Evolutionary conservation across 2,797 vertebrate genomes (phyloP), one percentile per base, ranked within the genome.

Genomic region (Borostomias antarcticus): DNA sequence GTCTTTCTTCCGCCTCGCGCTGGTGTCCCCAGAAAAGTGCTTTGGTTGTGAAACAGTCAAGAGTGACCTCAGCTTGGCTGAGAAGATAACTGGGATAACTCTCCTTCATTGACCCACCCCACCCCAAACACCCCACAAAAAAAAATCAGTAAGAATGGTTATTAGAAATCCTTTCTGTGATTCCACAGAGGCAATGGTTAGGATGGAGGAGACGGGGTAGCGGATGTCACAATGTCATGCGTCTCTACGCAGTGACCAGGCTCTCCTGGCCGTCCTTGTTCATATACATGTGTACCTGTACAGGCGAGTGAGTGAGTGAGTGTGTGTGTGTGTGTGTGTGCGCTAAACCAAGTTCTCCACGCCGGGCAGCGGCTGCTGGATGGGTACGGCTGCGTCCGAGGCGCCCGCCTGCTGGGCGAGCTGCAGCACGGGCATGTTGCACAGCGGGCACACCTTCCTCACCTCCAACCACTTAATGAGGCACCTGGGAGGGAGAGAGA

Each of bases 381-480:
- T 89, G 7, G 92, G 93, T 17, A 87, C 90, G 25, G 89, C 64
- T 1, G 86, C 62, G 1, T 90, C 90, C 0, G 80, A 62, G 72
- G 69, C 79, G 70, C 90, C 69, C 25, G 97, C 96, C 81, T 98
- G 89, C 80, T 98, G 96, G 3, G 96, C 97, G 65, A 98, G 88
- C 90, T 98, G 97, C 70, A 98, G 84, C 62, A 99, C 97, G 0
- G 97, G 96, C 94, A 97, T 98, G 92, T 99, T 99, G 91, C 97
- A 98, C 56, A 99, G 91, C 0, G 97, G 97, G 74, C 97, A 99
- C 61, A 98, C 96, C 85, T 99, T 99, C 64, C 97, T 95, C 82
- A 98, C 97, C 88, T 99, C 97, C 93, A 99, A 81, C 97, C 97
- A 99, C 81, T 98, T 99, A 85, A 98, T 98, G 92, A 99, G 97